A percentile compares a stretch with the other conserved stretches of the same genome.
Conservation (phyloP, 1,140 invertebrate genomes). For the Bradynema listronoti region DNA sequence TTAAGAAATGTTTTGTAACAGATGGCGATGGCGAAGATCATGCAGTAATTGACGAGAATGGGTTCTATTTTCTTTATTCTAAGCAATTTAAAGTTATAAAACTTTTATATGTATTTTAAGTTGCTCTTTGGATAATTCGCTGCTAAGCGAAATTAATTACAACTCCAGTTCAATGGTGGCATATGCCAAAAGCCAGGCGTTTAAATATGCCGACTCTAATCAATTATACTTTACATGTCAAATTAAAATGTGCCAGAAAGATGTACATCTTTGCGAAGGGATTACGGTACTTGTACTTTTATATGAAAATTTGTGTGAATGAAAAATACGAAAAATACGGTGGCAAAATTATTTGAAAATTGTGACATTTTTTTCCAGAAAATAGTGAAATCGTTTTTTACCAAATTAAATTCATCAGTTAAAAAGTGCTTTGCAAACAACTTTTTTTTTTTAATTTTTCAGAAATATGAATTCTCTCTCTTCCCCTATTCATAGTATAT, state of each 20-base stretch:
- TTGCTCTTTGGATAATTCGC: conserved; percentile 44
- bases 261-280: conserved; percentile 56
- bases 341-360: too few species aligned
- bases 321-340: too few species aligned
- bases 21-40: conserved; percentile 57
- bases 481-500: too few species aligned
- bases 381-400: too few species aligned
- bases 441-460: too few species aligned
- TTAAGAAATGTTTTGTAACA: conserved; percentile 57
- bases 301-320: neutral
- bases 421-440: too few species aligned
- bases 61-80: conserved; percentile 18
- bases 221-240: conserved; percentile 58
- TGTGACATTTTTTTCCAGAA: too few species aligned
- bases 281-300: conserved; percentile 48
- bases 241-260: conserved; percentile 54
- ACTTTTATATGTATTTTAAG: conserved; percentile 28
- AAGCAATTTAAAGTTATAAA: neutral
- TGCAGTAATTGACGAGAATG: conserved; percentile 51
- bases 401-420: too few species aligned
- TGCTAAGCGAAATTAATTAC: conserved; percentile 48
- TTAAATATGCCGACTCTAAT: conserved; percentile 57
- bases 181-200: conserved; percentile 50
- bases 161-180: conserved; percentile 47
- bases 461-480: too few species aligned